A percentile compares a stretch with the other conserved stretches of the same genome.
Conservation (phyloP, 1,140 invertebrate genomes). For the Thaumatotibia leucotreta region DNA sequence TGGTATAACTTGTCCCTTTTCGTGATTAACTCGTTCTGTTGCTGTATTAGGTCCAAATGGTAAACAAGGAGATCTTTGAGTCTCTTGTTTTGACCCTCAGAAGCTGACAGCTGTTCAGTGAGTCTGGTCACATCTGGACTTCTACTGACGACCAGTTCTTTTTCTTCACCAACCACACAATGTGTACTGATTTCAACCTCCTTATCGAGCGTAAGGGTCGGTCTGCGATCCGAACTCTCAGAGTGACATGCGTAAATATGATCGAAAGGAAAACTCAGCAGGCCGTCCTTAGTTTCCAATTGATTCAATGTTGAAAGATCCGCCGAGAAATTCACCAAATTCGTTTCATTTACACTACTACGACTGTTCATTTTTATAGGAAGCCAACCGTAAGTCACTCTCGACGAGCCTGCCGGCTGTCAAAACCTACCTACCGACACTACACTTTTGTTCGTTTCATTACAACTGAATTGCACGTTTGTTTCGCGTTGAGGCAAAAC, state of each 20-base stretch:
- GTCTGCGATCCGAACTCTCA: constrained; percentile 41
- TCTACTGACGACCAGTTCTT: constrained; percentile 23
- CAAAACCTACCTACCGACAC: constrained; percentile 53
- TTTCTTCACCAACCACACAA: constrained; percentile 42
- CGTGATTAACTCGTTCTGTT: constrained; percentile 58
- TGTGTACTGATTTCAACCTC: constrained; percentile 47
- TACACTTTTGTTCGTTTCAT: constrained; percentile 53
- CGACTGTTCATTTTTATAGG: constrained; percentile 70
- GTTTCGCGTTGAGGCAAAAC: constrained; percentile 23
- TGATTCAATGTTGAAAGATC: constrained; percentile 53
- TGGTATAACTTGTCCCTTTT: constrained; percentile 54
- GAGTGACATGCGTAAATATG: constrained; percentile 67
- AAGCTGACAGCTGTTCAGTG: constrained; percentile 34
- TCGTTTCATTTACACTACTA: constrained; percentile 65
- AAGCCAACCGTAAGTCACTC: constrained; percentile 44
- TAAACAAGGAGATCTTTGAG: constrained; percentile 55
- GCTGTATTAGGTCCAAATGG: constrained; percentile 61
- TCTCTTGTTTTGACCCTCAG: constrained; percentile 52
- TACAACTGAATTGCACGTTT: constrained; percentile 37
- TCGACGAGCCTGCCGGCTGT: constrained; percentile 66
- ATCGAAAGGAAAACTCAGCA: constrained; percentile 65
- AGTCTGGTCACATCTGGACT: constrained; percentile 32
- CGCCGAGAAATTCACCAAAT: constrained; percentile 65
- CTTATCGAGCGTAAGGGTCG: constrained; percentile 44
- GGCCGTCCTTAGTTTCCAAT: constrained; percentile 58